These are phyloP conservation scores for Gasterosteus aculeatus DNA, from an alignment of 2,113 vertebrate species.

Conservation along the genomic window DNA sequence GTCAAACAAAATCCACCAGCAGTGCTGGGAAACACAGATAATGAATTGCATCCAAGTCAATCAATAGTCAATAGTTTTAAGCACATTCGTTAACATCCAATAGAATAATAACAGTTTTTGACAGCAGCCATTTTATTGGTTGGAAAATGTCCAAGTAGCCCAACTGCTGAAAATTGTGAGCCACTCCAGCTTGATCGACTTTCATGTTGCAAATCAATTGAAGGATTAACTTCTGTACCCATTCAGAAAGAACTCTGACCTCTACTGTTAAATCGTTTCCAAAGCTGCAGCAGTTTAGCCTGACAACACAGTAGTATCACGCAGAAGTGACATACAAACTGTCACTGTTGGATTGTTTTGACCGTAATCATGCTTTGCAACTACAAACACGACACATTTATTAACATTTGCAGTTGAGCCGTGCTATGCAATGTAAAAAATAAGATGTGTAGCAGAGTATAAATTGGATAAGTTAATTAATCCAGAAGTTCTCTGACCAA, in stretches of 20 bases:
- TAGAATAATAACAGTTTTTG: not conserved
- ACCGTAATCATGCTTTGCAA: not conserved
- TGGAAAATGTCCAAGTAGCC: not conserved
- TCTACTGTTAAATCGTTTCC: slow-evolving; percentile 33
- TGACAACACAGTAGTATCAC: not conserved
- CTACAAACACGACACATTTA: too few relatives aligned
- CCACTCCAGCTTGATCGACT: slow-evolving; percentile 20
- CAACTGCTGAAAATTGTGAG: not conserved
- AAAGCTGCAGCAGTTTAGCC: not conserved
- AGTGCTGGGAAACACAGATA: not conserved
- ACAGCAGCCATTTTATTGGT: not conserved
- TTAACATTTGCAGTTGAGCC: not conserved
- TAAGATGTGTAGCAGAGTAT: not conserved
- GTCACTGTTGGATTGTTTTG: not conserved
- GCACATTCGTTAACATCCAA: not conserved
- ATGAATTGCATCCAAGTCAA: too few relatives aligned
- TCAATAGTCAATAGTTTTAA: too few relatives aligned
- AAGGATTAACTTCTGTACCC: slow-evolving; percentile 52
- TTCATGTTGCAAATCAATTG: slow-evolving; percentile 26
- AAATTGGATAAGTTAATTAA: not conserved
- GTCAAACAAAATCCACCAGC: too few relatives aligned
- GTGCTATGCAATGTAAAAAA: not conserved
- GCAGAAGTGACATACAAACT: not conserved
- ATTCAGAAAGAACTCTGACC: slow-evolving; percentile 35
- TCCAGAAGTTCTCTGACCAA: not conserved